These are phyloP conservation scores for Elegia similella DNA, from an alignment of 2,888 invertebrate genomes.

Conservation along the genomic window DNA sequence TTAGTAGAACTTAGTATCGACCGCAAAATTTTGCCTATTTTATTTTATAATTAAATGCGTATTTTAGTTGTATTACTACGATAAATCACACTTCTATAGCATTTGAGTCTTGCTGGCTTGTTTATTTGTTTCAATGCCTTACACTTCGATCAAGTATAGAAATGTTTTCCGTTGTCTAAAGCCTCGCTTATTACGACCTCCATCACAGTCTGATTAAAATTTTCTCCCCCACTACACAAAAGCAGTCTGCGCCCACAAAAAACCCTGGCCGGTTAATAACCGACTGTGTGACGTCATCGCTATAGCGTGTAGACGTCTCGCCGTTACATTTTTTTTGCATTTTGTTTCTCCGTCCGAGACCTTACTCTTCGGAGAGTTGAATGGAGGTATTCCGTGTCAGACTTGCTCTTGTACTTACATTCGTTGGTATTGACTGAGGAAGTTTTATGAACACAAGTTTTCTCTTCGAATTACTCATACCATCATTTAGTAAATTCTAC, in stretches of 20 bases:
- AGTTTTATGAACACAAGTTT: not conserved
- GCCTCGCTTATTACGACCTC: not conserved
- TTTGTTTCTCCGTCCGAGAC: not conserved
- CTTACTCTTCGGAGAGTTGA: not conserved
- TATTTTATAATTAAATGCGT: too few species aligned
- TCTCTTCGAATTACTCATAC: too few species aligned
- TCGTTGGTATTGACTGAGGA: not conserved
- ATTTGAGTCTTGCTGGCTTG: too few species aligned
- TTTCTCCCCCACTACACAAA: constrained; percentile 16
- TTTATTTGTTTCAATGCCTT: too few species aligned
- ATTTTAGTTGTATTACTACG: too few species aligned
- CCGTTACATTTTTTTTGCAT: constrained; percentile 5
- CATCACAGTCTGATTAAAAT: constrained; percentile 12
- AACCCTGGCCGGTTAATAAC: constrained; percentile 18
- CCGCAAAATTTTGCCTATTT: too few species aligned
- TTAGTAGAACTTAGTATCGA: too few species aligned
- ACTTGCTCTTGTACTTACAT: not conserved
- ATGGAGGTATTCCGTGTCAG: not conserved
- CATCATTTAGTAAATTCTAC: too few species aligned
- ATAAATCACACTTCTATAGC: too few species aligned
- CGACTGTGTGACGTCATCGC: constrained; percentile 22
- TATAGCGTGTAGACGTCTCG: constrained; percentile 18
- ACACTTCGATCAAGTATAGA: too few species aligned
- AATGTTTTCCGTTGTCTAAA: constrained; percentile 8
- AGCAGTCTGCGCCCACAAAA: constrained; percentile 17